Base-by-base conservation (phyloP, 2,888 invertebrate species). In the Aphidius colemani region DNA sequence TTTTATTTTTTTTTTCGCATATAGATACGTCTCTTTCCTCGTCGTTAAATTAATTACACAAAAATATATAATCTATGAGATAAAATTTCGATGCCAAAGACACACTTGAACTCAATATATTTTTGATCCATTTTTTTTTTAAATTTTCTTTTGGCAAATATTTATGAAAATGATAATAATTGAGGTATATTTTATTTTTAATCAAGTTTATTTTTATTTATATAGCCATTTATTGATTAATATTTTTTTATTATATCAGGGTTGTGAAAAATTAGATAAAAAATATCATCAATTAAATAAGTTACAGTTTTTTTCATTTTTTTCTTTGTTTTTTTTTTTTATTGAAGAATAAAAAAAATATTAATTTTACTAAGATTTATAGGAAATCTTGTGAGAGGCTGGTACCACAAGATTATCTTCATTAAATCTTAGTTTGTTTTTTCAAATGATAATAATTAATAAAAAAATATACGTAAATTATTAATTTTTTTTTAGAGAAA, bases 11-110 rank as follows among this genome's bases (percentile, higher is more conserved):
- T 63, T 70, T 74, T 75, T 73, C 74, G 13, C 74, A 61, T 58
- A 75, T 78, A 77, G 74, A 75, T 76, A 75, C 73, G 70, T 77
- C 68, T 77, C 68, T 72, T 76, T 71, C 72, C 70, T 73, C 71
- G 72, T 76, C 74, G 44, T 56, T 78, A 5, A 30, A 30, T 30
- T 30, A 30, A 30, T 30, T 75, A 78, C 78, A 80, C 78, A 81
- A 81, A 81, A 81, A 81, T 81, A 81, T 81, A 81, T 75, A 77
- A 80, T 81, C 75, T 80, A 76, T 78, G 75, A 68, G 68, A 68
- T 74, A 73, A 69, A 63, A 63, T 58, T 44, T 66, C 63, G 66
- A 67, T 69, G 69, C 67, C 67, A 64, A 62, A 65, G 59, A 64
- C 57, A 63, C 64, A 49, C 48, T 61, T 59, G 59, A 59, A 66